phyloP scores from a whole-genome alignment of 1,140 invertebrate genomes.

The Branchinecta lindahli region DNA sequence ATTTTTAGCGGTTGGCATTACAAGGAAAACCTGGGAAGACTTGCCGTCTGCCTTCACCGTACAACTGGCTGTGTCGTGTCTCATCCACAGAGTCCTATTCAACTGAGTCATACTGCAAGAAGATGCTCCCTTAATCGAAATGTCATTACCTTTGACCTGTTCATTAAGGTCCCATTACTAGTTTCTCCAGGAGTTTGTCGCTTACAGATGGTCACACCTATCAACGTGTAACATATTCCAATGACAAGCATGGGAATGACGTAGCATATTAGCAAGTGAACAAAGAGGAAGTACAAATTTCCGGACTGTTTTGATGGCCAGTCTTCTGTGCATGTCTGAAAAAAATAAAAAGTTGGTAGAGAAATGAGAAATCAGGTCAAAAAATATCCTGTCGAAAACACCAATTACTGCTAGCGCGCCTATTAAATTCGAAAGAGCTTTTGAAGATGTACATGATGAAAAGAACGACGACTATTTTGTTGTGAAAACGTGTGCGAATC shows the following conservation, averaged over 20 bases:
- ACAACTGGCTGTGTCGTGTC: too few relatives aligned
- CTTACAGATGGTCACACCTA: slow-evolving; percentile 34
- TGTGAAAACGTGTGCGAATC: too few relatives aligned
- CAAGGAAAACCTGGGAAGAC: too few relatives aligned
- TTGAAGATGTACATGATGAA: too few relatives aligned
- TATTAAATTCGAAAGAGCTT: too few relatives aligned
- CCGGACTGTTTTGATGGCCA: slow-evolving; percentile 35
- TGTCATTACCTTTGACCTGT: slow-evolving; percentile 22
- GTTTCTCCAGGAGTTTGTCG: slow-evolving; percentile 26
- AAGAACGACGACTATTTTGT: too few relatives aligned
- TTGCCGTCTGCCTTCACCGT: too few relatives aligned
- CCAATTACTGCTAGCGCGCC: too few relatives aligned
- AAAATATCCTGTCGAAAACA: not conserved
- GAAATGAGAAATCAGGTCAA: not conserved
- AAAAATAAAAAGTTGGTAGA: not conserved
- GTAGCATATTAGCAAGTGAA: slow-evolving; percentile 42
- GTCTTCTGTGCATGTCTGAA: slow-evolving; percentile 32
- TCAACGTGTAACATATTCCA: slow-evolving; percentile 39
- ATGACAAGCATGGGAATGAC: slow-evolving; percentile 39
- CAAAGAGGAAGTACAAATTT: slow-evolving; percentile 39
- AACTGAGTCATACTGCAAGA: too few relatives aligned
- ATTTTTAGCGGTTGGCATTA: too few relatives aligned
- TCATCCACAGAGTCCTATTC: too few relatives aligned
- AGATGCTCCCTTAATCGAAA: too few relatives aligned
- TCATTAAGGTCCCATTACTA: slow-evolving; percentile 25